Evolutionary conservation across 2,888 invertebrate species (phyloP), one percentile per base, ranked within the genome.

Genomic region (Ichneumon xanthorius): DNA sequence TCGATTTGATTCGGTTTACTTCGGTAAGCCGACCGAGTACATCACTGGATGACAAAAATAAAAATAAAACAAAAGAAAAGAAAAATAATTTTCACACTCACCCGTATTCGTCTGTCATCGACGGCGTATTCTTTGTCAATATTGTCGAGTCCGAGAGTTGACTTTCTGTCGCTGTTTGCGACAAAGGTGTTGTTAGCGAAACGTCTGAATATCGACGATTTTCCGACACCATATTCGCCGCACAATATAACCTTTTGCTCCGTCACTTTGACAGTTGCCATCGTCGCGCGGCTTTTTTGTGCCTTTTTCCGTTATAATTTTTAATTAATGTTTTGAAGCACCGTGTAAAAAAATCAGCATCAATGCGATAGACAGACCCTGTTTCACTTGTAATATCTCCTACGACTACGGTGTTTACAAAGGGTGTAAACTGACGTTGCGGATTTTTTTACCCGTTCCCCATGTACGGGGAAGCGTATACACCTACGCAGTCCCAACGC

Each of bases 151-250:
- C 99, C 99, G 88, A 99, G 95, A 0, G 99, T 98, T 7, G 98
- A 98, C 92, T 97, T 96, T 93, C 97, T 96, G 92, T 98, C 98
- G 16, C 96, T 96, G 83, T 97, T 96, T 26, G 97, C 96, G n/a
- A 97, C 96, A 94, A 98, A 98, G n/a, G 97, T 96, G 94, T 98
- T 97, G 92, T 97, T 98, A 82, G 98, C 96, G 94, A 98, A 99
- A 88, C 99, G 96, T 80, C 99, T 96, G 94, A 99, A 99, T 89
- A 99, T 94, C 30, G 98, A 98, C 93, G 97, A 98, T 95, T 99
- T 99, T 53, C 99, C 99, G 30, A 98, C 99, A 80, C 99, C 98
- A 94, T 98, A 99, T 95, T 99, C 99, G 58, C 99, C 99, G 94
- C 98, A 98, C 84, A 99, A 95, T 92, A 99, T 99, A 53, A 99